These are phyloP conservation scores for Pocillopora damicornis DNA, from an alignment of 64 coral and sea anemone genomes.

Conservation along the genomic window DNA sequence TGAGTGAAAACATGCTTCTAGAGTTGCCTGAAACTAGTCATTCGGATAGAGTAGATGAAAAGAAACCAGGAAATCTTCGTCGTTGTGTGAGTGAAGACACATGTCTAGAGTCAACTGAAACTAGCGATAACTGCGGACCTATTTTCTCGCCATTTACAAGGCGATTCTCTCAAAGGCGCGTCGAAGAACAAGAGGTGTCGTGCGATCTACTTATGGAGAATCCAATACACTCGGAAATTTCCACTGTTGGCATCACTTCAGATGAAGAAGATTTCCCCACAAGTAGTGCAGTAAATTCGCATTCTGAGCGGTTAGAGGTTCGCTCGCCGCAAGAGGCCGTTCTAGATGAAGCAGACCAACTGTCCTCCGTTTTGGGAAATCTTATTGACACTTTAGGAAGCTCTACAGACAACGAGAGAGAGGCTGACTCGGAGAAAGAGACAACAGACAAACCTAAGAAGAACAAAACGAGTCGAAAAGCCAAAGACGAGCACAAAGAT, in stretches of 20 bases:
- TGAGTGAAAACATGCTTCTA: constrained; percentile 9
- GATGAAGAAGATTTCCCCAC: background rate
- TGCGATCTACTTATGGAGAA: constrained; percentile 31
- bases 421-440: constrained; percentile 7
- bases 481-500: background rate
- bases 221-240: background rate
- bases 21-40: background rate
- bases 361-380: constrained; percentile 25
- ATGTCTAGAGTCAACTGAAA: background rate
- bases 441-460: background rate
- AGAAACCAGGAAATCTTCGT: background rate
- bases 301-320: background rate
- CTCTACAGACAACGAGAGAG: constrained; percentile 20
- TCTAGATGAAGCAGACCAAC: constrained; percentile 28
- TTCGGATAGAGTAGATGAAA: too few relatives aligned
- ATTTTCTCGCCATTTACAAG: constrained; percentile 3
- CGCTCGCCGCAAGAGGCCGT: background rate
- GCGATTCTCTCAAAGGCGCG: background rate
- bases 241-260: background rate
- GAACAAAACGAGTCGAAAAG: background rate
- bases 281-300: background rate
- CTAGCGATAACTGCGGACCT: too few relatives aligned
- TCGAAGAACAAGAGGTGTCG: background rate
- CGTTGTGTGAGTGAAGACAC: constrained; percentile 9
- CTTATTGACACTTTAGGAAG: background rate